Evolutionary conservation across 2,113 vertebrate species (phyloP).

Genomic region (Pogonocichla stellata): DNA sequence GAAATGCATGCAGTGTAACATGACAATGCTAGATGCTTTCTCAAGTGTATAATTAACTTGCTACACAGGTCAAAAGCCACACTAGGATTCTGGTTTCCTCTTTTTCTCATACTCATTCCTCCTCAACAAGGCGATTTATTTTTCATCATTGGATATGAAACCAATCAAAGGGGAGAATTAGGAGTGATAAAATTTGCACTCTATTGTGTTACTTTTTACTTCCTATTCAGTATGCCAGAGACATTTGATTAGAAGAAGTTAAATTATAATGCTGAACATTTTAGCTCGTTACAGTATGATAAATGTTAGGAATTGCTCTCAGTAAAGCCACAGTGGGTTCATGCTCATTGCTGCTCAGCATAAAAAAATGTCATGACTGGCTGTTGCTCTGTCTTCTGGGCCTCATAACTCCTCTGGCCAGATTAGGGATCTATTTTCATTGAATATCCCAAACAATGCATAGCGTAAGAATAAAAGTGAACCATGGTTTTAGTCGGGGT

Average conservation of each 20-base stretch:
- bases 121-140: neutral
- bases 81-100: neutral
- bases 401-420: neutral
- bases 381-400: neutral
- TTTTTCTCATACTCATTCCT: neutral
- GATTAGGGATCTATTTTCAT: neutral
- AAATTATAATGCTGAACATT: neutral
- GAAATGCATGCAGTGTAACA: neutral
- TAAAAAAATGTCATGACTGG: neutral
- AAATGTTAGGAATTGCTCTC: neutral
- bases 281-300: neutral
- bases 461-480: neutral
- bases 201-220: neutral
- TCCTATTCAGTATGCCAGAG: neutral
- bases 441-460: neutral
- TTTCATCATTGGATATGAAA: neutral
- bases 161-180: neutral
- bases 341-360: neutral
- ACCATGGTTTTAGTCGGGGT: neutral
- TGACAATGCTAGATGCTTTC: neutral
- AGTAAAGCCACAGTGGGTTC: neutral
- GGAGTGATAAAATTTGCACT: neutral
- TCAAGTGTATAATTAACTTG: neutral
- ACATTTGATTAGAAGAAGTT: neutral
- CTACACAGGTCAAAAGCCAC: neutral